phyloP scores from a whole-genome alignment of 2,888 invertebrate species.

The Amphipyra berbera region DNA sequence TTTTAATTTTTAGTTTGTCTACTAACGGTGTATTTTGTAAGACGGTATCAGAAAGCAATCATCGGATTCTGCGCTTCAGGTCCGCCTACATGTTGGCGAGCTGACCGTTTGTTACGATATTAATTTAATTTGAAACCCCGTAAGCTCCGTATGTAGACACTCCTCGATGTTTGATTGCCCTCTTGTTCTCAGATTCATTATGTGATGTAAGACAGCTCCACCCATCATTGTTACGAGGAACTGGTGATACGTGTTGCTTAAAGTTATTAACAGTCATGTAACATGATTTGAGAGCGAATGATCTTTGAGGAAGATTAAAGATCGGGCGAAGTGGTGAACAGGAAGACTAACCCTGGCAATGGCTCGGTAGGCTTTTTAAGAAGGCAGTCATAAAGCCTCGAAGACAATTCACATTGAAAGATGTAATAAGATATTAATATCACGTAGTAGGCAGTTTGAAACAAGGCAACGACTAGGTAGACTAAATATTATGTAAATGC shows the following conservation, averaged over 20 bases:
- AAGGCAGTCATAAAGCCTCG: background rate
- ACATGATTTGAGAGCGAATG: background rate
- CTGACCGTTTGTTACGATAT: constrained; percentile 64
- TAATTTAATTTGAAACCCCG: constrained; percentile 65
- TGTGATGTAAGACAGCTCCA: constrained; percentile 58
- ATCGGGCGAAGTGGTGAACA: no score
- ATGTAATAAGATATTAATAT: constrained; percentile 32
- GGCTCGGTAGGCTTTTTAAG: no score
- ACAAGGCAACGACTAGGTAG: constrained; percentile 26
- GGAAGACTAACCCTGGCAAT: no score
- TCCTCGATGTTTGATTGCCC: constrained; percentile 69
- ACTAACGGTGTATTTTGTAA: constrained; percentile 86
- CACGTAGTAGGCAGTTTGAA: constrained; percentile 42
- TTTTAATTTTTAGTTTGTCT: constrained; percentile 90
- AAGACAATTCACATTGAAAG: constrained; percentile 9
- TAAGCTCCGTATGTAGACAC: constrained; percentile 53
- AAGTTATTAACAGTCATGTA: constrained; percentile 16
- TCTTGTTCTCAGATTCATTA: constrained; percentile 70
- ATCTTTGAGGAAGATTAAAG: background rate
- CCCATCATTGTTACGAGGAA: constrained; percentile 62
- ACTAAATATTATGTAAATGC: constrained; percentile 53
- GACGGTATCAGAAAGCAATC: constrained; percentile 72
- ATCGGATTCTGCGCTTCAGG: constrained; percentile 71
- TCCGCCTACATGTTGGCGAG: constrained; percentile 69
- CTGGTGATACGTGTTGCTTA: constrained; percentile 43